These are phyloP conservation scores for Bovichtus diacanthus DNA, from an alignment of 2,797 vertebrate species.

Conservation along the genomic window DNA sequence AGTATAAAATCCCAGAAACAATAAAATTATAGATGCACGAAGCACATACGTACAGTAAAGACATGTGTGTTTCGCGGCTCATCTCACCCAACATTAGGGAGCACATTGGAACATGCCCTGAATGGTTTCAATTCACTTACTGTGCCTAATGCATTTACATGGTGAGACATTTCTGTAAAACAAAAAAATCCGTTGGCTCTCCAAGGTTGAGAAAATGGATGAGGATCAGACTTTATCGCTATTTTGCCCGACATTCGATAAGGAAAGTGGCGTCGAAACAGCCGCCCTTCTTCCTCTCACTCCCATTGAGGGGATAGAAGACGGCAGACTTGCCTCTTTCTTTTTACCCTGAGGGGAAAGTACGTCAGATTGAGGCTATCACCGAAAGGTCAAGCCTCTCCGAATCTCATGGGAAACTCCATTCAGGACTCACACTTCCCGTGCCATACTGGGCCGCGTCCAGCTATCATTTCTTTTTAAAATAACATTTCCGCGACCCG, in stretches of 20 bases:
- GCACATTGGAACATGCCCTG: conserved; percentile 26
- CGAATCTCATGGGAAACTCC: conserved; percentile 73
- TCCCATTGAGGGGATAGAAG: conserved; percentile 59
- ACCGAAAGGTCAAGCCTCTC: conserved; percentile 78
- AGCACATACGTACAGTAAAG: conserved; percentile 15
- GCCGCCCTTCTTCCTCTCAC: conserved; percentile 32
- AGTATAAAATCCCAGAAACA: conserved; percentile 46
- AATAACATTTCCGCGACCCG: conserved; percentile 65
- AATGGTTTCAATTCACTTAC: conserved; percentile 29
- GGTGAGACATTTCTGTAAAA: conserved; percentile 43
- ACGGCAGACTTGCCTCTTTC: conserved; percentile 62
- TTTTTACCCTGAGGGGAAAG: conserved; percentile 75
- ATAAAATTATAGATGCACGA: conserved; percentile 44
- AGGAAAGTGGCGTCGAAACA: conserved; percentile 59
- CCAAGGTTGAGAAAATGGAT: conserved; percentile 49
- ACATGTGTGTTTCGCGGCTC: conserved; percentile 46
- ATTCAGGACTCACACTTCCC: conserved; percentile 57
- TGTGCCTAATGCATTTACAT: conserved; percentile 48
- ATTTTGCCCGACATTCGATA: conserved; percentile 65
- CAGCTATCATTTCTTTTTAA: conserved; percentile 65
- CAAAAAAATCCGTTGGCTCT: conserved; percentile 29
- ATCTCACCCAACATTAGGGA: conserved; percentile 46
- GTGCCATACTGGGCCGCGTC: conserved; percentile 38
- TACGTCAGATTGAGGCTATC: conserved; percentile 74
- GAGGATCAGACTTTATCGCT: conserved; percentile 51